Evolutionary conservation across 1,140 invertebrate genomes (phyloP).

Genomic region (Drosophila azteca): DNA sequence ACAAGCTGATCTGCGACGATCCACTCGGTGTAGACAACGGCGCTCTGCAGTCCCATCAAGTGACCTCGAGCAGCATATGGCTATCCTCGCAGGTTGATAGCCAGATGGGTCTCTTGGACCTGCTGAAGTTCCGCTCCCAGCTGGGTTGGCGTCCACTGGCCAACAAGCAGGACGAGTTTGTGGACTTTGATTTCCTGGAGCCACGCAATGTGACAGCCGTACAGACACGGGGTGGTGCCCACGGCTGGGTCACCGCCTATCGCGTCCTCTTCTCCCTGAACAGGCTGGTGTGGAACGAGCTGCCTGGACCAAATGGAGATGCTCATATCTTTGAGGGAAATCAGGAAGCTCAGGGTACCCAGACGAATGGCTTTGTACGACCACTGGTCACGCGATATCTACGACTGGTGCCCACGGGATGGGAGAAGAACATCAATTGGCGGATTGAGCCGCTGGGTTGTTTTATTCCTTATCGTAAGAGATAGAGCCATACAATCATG

Average conservation of each 20-base stretch:
- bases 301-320: slow-evolving; percentile 10
- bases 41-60: not conserved
- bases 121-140: slow-evolving; percentile 6
- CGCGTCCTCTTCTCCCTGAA: slow-evolving; percentile 20
- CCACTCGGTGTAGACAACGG: slow-evolving; percentile 7
- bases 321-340: slow-evolving; percentile 8
- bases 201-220: slow-evolving; percentile 11
- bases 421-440: slow-evolving; percentile 18
- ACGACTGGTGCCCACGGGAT: slow-evolving; percentile 1
- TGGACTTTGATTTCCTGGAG: slow-evolving; percentile 17
- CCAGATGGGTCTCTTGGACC: slow-evolving; percentile 1
- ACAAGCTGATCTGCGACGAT: slow-evolving; percentile 5
- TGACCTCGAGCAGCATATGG: slow-evolving; percentile 14
- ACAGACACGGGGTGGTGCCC: slow-evolving; percentile 5
- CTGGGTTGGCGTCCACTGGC: slow-evolving; percentile 16
- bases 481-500: too few relatives aligned
- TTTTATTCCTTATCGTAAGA: slow-evolving; percentile 13
- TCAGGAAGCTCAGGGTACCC: not conserved
- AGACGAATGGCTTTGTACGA: not conserved
- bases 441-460: slow-evolving; percentile 11
- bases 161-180: slow-evolving; percentile 10
- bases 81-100: slow-evolving; percentile 6
- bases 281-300: slow-evolving; percentile 15
- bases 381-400: slow-evolving; percentile 9
- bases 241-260: slow-evolving; percentile 8